phyloP scores from a whole-genome alignment of 2,113 vertebrate species.

The Serilophus lunatus region DNA sequence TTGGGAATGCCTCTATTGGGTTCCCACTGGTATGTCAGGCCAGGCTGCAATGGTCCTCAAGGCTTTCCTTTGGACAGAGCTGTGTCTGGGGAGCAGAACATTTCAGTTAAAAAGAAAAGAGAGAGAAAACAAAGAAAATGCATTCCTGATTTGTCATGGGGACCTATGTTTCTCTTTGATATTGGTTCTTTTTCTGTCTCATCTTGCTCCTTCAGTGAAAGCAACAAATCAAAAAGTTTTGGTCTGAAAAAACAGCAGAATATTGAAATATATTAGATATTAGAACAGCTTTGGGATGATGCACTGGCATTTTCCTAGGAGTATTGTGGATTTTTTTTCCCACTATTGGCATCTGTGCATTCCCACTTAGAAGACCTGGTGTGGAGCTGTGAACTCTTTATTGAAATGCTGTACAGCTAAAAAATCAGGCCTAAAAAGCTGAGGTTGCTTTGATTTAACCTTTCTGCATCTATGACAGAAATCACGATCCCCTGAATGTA shows the following conservation, averaged over 20 bases:
- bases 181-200: neutral
- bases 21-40: neutral
- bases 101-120: neutral
- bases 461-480: neutral
- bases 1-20: neutral
- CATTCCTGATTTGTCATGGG: neutral
- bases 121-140: neutral
- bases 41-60: neutral
- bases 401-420: neutral
- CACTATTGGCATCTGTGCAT: neutral
- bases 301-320: neutral
- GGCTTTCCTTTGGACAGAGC: neutral
- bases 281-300: neutral
- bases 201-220: neutral
- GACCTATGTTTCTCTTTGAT: neutral
- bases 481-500: neutral
- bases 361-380: neutral
- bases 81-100: neutral
- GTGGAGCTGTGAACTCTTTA: neutral
- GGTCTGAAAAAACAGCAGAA: neutral
- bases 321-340: neutral
- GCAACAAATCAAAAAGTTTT: neutral
- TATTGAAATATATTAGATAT: neutral
- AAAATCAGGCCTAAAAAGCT: neutral
- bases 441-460: neutral